phyloP scores from a whole-genome alignment of 2,113 vertebrate genomes.

The Leucopsar rothschildi region DNA sequence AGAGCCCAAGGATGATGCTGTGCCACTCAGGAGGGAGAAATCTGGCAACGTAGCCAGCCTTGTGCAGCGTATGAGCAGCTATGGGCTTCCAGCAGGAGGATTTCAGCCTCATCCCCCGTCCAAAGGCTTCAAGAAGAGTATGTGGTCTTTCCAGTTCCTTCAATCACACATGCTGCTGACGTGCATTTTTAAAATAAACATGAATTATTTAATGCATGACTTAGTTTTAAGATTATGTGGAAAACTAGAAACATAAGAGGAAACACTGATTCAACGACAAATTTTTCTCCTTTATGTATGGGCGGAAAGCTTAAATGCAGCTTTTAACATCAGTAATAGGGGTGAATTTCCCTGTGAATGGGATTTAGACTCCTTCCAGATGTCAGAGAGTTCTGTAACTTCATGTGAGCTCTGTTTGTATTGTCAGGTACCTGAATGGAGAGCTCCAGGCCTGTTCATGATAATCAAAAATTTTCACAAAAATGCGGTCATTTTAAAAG shows the following conservation, averaged over 20 bases:
- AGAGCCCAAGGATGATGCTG: conserved; percentile 81
- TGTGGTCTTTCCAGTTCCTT: conserved; percentile 58
- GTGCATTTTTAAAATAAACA: neutral
- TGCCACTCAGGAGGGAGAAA: conserved; percentile 79
- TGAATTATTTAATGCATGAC: neutral
- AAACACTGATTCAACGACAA: neutral
- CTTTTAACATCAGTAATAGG: neutral
- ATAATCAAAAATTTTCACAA: neutral
- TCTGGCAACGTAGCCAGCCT: conserved; percentile 90
- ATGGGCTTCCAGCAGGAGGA: conserved; percentile 88
- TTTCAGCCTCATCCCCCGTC: conserved; percentile 82
- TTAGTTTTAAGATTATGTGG: neutral
- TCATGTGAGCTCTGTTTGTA: neutral
- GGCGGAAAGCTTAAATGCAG: neutral
- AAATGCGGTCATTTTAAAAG: neutral
- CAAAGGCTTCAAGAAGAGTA: conserved; percentile 84
- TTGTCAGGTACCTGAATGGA: neutral
- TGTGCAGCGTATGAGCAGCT: conserved; percentile 92
- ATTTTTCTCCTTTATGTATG: neutral
- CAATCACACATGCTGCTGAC: neutral
- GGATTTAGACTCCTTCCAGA: neutral
- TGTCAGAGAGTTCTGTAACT: neutral
- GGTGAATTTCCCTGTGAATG: neutral
- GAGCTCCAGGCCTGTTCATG: neutral
- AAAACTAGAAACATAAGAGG: neutral